Base-by-base conservation (phyloP, 2,113 vertebrate genomes). In the Microcebus jonahi region DNA sequence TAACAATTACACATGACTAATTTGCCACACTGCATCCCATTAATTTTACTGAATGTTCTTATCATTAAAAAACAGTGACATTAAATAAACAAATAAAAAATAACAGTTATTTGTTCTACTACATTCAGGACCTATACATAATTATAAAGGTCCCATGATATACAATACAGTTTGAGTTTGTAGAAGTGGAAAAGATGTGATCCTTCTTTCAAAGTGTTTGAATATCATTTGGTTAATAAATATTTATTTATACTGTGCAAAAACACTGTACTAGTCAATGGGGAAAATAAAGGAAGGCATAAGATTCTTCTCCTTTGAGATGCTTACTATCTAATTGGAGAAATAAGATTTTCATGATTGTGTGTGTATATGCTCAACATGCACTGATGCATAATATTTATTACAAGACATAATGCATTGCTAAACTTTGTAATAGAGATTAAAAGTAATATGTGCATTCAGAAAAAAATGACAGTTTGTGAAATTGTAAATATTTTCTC, bases 401-500 rank as follows among this genome's bases (percentile, higher is more conserved):
- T 81, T 57, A 68, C 3, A 57, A 77, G 36, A 86, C 29, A 70
- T 4, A 71, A 45, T 65, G 71, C 34, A 82, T 0, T 88, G 55
- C 27, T 79, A 45, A 90, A 67, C 90, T 89, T 79, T 87, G 3
- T 53, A 83, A 67, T 23, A 45, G 61, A 50, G 20, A 91, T 70
- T 63, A 89, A 87, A 92, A 84, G 13, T 57, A 20, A 94, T 42
- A 65, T 0, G 80, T 57, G n/a, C 3, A 80, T 88, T 92, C 48
- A 94, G 90, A 90, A 73, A 76, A 81, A 81, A 42, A 81, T 79
- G 10, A 85, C 42, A 67, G 36, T 91, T 48, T 90, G n/a, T 87
- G 45, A 83, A 91, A 27, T 13, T 91, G 55, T 70, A 63, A 87
- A 31, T 68, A 87, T 59, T 23, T 79, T 77, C 25, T 29, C 55